Percentiles rank a stretch among this genome's conserved stretches.
Conservation (phyloP, 2,888 invertebrate genomes). For the Linnaemya tessellans region DNA sequence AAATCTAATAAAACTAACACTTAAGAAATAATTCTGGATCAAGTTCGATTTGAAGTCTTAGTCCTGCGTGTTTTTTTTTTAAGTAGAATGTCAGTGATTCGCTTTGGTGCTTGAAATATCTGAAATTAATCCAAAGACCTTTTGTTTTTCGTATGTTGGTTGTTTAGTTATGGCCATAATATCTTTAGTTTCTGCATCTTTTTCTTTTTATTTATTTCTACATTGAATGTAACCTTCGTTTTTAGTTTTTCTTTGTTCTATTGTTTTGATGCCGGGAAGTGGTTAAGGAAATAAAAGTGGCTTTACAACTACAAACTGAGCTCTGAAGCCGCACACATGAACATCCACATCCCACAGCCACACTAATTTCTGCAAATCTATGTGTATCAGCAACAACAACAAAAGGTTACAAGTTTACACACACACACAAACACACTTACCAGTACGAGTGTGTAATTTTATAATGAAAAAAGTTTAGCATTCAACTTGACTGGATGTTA, state of each 20-base stretch:
- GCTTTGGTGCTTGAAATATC: no score
- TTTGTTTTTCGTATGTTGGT: no score
- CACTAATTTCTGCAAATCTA: no score
- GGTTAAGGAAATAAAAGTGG: slow-evolving; percentile 63
- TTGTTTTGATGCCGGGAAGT: slow-evolving; percentile 50
- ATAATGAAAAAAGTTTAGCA: slow-evolving; percentile 55
- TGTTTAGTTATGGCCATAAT: neutral
- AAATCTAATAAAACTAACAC: no score
- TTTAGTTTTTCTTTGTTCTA: neutral
- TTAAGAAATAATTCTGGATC: no score
- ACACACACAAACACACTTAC: no score
- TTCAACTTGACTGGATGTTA: neutral
- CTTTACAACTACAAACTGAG: slow-evolving; percentile 50
- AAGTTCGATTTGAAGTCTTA: no score
- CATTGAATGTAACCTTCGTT: slow-evolving; percentile 13
- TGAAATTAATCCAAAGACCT: no score
- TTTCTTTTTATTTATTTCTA: slow-evolving; percentile 11
- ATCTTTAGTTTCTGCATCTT: neutral
- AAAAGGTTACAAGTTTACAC: slow-evolving; percentile 23
- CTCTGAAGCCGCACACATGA: neutral
- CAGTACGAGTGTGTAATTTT: slow-evolving; percentile 33
- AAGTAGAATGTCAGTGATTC: no score
- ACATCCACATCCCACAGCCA: neutral
- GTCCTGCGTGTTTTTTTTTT: no score
- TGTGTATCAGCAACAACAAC: neutral